Conservation (phyloP, 1,140 invertebrate genomes). For the Thaumetopoea pityocampa region DNA sequence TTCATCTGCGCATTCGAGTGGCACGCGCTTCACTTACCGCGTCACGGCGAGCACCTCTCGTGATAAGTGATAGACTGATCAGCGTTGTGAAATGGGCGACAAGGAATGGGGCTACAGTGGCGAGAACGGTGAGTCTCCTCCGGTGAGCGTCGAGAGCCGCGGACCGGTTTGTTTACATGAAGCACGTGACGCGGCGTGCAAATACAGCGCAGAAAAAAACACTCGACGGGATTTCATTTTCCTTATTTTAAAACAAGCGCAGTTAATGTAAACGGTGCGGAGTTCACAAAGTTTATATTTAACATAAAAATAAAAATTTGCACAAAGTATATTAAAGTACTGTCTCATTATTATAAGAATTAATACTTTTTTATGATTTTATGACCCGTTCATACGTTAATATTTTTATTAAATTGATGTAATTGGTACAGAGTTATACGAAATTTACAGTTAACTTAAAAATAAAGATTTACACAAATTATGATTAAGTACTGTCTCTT, state of each 20-base stretch:
- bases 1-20: slow-evolving; percentile 47
- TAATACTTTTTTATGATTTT: no score
- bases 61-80: slow-evolving; percentile 34
- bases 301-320: no score
- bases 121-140: slow-evolving; percentile 67
- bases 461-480: no score
- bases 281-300: not conserved
- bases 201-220: slow-evolving; percentile 26
- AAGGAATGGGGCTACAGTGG: slow-evolving; percentile 72
- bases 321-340: no score
- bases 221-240: not conserved
- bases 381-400: no score
- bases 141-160: slow-evolving; percentile 27
- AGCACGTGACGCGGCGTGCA: slow-evolving; percentile 55
- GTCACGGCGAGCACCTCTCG: slow-evolving; percentile 8
- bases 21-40: slow-evolving; percentile 30
- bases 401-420: no score
- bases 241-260: not conserved
- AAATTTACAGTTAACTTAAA: no score
- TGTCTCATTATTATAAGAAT: no score
- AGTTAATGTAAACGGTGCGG: not conserved
- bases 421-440: no score
- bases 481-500: no score
- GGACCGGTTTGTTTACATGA: slow-evolving; percentile 69
- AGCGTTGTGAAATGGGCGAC: slow-evolving; percentile 50